Conservation (phyloP, 2,113 vertebrate genomes). For the Motacilla alba region DNA sequence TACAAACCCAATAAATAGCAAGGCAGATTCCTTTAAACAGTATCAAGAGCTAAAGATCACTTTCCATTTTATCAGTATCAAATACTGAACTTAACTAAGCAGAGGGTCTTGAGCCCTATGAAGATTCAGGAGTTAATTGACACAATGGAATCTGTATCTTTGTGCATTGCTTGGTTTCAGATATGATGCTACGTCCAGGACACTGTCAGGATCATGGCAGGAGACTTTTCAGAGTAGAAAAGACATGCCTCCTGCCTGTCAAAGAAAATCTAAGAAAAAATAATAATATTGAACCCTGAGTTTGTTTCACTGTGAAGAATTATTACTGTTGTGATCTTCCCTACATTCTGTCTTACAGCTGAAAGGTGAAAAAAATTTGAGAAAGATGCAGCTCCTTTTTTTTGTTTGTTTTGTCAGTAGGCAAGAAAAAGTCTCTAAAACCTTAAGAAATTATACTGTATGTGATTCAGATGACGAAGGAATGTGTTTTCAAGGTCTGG, state of each 20-base stretch:
- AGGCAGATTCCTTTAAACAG: neutral
- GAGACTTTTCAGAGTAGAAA: neutral
- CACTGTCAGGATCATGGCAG: neutral
- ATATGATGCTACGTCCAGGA: accelerated
- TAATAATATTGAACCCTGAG: neutral
- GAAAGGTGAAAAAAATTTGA: neutral
- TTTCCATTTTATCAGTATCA: neutral
- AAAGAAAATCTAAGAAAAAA: neutral
- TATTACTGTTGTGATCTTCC: neutral
- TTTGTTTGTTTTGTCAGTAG: neutral
- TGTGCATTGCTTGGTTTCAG: neutral
- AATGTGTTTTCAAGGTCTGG: neutral
- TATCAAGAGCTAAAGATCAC: neutral
- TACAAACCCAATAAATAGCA: neutral
- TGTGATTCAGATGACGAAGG: neutral
- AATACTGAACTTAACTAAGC: neutral
- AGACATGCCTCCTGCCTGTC: neutral
- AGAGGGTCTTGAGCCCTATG: neutral
- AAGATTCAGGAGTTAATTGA: neutral
- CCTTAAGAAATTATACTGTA: neutral
- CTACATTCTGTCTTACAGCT: neutral
- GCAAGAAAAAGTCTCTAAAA: neutral
- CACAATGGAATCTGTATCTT: neutral
- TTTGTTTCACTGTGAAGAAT: neutral
- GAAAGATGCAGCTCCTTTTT: neutral